Conservation (phyloP, 2,888 invertebrate species). For the Sminthurides aquaticus region DNA sequence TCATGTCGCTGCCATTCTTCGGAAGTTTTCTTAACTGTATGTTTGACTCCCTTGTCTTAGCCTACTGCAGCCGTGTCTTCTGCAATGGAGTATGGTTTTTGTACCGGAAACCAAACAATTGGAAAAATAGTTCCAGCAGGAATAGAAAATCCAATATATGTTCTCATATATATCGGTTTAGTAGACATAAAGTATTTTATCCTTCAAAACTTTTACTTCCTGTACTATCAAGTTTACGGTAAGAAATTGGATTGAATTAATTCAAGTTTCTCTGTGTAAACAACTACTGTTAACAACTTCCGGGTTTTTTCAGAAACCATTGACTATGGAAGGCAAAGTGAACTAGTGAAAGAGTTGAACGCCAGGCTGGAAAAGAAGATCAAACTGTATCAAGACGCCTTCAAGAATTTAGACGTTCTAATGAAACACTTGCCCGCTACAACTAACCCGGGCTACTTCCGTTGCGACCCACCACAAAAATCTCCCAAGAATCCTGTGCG, state of each 20-base stretch:
- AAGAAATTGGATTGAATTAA: too few species aligned
- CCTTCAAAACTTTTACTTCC: slow-evolving; percentile 18
- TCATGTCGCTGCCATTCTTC: too few species aligned
- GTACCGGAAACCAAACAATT: slow-evolving; percentile 17
- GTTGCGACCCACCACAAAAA: slow-evolving; percentile 18
- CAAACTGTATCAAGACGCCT: slow-evolving; percentile 15
- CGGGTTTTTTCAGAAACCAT: neutral
- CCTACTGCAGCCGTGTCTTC: slow-evolving; percentile 16
- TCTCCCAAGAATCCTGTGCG: slow-evolving; percentile 9
- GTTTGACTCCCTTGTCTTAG: slow-evolving; percentile 1
- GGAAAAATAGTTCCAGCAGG: slow-evolving; percentile 17
- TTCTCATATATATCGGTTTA: slow-evolving; percentile 20
- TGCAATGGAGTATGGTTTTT: slow-evolving; percentile 14
- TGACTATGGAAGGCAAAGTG: neutral
- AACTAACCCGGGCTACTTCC: slow-evolving; percentile 19
- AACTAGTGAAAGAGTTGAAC: neutral
- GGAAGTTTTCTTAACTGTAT: too few species aligned
- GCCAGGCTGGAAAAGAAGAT: slow-evolving; percentile 12
- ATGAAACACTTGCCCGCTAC: neutral
- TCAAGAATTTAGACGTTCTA: slow-evolving; percentile 16
- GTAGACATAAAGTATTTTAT: slow-evolving; percentile 24
- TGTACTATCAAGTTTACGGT: slow-evolving; percentile 23
- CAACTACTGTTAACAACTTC: too few species aligned
- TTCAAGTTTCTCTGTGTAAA: too few species aligned
- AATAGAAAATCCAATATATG: slow-evolving; percentile 21